These are phyloP conservation scores for Loxodonta africana DNA, from an alignment of 2,113 vertebrate species.

Conservation along the genomic window DNA sequence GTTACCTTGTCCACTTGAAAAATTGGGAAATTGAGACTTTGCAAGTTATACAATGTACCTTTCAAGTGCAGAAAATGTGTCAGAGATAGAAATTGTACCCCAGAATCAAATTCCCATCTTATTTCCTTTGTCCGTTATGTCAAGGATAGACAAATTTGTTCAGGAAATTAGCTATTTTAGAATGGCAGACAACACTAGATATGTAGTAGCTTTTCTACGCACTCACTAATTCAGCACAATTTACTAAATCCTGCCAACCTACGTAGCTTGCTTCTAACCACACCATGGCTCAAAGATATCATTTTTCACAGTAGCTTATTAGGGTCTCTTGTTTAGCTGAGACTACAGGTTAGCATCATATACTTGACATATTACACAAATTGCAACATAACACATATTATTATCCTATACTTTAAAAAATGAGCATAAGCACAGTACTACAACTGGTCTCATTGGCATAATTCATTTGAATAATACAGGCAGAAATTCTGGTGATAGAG, in stretches of 20 bases:
- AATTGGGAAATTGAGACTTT: conserved; percentile 40
- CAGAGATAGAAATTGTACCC: neutral
- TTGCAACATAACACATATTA: neutral
- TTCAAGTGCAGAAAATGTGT: conserved; percentile 8
- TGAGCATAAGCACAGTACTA: neutral
- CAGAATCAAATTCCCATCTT: neutral
- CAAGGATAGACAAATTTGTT: neutral
- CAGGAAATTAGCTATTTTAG: conserved; percentile 9
- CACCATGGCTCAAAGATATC: neutral
- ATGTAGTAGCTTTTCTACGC: neutral
- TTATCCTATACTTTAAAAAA: neutral
- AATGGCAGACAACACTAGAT: neutral
- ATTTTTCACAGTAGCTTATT: neutral
- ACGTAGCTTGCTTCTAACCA: neutral
- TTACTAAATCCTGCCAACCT: neutral
- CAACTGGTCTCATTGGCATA: neutral
- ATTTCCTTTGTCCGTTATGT: conserved; percentile 33
- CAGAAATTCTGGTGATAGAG: neutral
- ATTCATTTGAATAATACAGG: neutral
- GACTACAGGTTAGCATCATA: neutral
- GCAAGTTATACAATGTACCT: conserved; percentile 2
- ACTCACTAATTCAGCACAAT: conserved; percentile 5
- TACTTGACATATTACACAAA: neutral
- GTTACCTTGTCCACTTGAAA: conserved; percentile 63
- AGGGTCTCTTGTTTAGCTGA: neutral